phyloP scores from a whole-genome alignment of 2,113 vertebrate species.

The Campylorhamphus procurvoides region DNA sequence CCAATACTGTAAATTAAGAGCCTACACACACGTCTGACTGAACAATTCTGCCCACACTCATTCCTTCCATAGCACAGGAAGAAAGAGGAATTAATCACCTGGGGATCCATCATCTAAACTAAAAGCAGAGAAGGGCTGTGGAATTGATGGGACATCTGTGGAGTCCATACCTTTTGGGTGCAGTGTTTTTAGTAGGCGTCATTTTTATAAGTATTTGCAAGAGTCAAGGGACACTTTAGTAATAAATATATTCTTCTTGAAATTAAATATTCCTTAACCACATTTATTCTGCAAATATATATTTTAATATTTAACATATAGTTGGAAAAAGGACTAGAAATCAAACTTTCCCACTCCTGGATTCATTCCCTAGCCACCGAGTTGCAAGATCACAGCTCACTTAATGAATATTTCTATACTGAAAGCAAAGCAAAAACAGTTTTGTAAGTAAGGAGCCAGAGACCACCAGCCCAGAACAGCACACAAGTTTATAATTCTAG shows the following conservation, averaged over 20 bases:
- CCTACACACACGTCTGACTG: not conserved
- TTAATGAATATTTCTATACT: not conserved
- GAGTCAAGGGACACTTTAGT: not conserved
- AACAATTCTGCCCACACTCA: not conserved
- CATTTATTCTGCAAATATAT: not conserved
- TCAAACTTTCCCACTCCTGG: not conserved
- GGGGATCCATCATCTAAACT: not conserved
- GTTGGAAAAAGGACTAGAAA: not conserved
- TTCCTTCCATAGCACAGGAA: not conserved
- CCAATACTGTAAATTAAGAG: not conserved
- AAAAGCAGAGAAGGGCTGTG: not conserved
- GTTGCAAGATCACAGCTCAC: not conserved
- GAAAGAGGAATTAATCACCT: not conserved
- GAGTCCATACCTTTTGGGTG: not conserved
- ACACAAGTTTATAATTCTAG: not conserved
- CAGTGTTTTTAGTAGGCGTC: not conserved
- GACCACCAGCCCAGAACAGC: not conserved
- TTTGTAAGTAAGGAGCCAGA: not conserved
- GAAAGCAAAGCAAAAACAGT: not conserved
- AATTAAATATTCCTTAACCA: not conserved
- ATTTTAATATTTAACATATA: not conserved
- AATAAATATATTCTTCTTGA: not conserved
- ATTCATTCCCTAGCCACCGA: not conserved
- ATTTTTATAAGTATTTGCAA: constrained; percentile 8
- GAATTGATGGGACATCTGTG: not conserved